Percentiles rank a stretch among this genome's conserved stretches.
Evolutionary conservation across 2,113 vertebrate species (phyloP).

Genomic region (Actinemys pallida): DNA sequence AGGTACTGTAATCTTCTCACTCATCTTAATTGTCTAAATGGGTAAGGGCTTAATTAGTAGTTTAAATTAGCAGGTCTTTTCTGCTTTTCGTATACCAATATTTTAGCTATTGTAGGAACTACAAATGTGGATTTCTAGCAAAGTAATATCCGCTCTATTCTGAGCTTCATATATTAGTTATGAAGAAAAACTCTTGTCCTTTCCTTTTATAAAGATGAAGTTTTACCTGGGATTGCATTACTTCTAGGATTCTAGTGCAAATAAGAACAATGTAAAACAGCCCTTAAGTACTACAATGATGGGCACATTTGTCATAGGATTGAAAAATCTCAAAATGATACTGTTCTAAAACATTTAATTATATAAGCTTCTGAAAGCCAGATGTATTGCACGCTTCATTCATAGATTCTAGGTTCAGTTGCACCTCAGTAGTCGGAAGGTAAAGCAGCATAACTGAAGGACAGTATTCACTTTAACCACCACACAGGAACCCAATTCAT

Average conservation of each 20-base stretch:
- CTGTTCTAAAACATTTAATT: not conserved
- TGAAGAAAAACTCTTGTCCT: not conserved
- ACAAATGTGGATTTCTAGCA: not conserved
- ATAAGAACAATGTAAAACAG: not conserved
- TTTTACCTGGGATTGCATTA: not conserved
- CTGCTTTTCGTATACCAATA: not conserved
- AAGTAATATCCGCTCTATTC: not conserved
- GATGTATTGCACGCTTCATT: too few species aligned
- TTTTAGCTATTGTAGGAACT: not conserved
- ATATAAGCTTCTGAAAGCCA: not conserved
- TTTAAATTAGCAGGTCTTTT: not conserved
- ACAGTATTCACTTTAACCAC: slow-evolving; percentile 17
- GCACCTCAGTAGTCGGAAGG: not conserved
- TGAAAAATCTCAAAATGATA: not conserved
- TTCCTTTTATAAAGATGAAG: not conserved
- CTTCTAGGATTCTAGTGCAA: not conserved
- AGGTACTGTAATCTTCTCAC: not conserved
- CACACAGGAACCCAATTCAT: slow-evolving; percentile 42
- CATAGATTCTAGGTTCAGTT: not conserved
- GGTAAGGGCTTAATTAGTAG: not conserved
- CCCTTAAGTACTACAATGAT: not conserved
- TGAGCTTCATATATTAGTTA: not conserved
- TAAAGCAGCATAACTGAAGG: not conserved
- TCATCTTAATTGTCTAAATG: not conserved
- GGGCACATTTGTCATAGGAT: not conserved